phyloP scores from a whole-genome alignment of 2,113 vertebrate species.

The Telmatochromis sp. region DNA sequence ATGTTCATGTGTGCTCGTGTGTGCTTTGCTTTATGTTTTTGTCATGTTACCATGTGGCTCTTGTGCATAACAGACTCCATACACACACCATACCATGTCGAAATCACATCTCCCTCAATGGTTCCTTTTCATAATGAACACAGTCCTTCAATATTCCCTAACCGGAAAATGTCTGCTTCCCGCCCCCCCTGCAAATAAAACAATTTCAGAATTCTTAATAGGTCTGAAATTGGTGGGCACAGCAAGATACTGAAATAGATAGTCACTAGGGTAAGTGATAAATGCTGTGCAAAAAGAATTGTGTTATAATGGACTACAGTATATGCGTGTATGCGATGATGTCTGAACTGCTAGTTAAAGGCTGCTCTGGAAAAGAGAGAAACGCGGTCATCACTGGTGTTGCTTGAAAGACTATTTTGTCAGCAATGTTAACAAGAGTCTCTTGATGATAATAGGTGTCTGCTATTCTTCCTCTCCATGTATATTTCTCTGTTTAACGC shows the following conservation, averaged over 20 bases:
- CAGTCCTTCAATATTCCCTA: neutral
- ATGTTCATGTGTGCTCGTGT: neutral
- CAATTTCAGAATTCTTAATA: neutral
- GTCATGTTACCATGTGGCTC: neutral
- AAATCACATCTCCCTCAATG: neutral
- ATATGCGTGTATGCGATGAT: neutral
- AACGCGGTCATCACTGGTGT: neutral
- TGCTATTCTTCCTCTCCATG: slow-evolving; percentile 9
- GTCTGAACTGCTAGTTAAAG: slow-evolving; percentile 23
- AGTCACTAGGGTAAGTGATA: neutral
- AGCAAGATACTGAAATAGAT: neutral
- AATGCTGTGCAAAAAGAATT: slow-evolving; percentile 1
- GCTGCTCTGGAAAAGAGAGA: neutral
- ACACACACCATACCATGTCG: neutral
- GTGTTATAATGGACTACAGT: neutral
- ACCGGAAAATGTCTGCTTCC: neutral
- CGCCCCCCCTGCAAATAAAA: neutral
- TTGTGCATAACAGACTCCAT: neutral
- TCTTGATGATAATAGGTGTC: slow-evolving; percentile 45
- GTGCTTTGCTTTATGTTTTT: neutral
- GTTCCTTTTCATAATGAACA: neutral
- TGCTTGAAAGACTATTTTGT: slow-evolving; percentile 12
- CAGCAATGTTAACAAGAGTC: slow-evolving; percentile 35
- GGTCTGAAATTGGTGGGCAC: neutral
- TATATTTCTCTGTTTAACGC: slow-evolving; percentile 17